phyloP scores from a whole-genome alignment of 1,140 invertebrate genomes.

The Leptinotarsa defecta region DNA sequence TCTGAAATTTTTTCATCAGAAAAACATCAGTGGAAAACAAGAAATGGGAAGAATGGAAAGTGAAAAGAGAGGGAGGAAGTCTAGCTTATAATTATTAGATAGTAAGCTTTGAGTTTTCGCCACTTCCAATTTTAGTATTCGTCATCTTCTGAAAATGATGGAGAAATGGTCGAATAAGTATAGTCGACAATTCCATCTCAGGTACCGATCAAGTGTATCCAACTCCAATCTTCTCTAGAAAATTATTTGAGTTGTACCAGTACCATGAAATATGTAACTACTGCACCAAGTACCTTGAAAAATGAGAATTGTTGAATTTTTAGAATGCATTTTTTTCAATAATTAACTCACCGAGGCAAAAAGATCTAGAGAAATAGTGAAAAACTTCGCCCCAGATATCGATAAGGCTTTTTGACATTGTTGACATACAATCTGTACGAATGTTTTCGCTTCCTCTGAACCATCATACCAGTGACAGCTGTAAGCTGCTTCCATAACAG shows the following conservation, averaged over 20 bases:
- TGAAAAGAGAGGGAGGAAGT: no score
- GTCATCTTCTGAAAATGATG: no score
- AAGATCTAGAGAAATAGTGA: slow-evolving; percentile 82
- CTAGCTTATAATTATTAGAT: no score
- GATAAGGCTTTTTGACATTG: slow-evolving; percentile 86
- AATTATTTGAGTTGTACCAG: slow-evolving; percentile 81
- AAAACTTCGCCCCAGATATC: slow-evolving; percentile 85
- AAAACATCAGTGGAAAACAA: no score
- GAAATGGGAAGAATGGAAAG: no score
- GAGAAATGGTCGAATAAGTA: no score
- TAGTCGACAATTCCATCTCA: no score
- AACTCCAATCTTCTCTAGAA: not conserved
- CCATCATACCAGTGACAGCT: slow-evolving; percentile 88
- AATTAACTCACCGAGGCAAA: slow-evolving; percentile 75
- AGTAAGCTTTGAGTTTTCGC: no score
- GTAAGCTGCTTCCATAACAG: slow-evolving; percentile 87
- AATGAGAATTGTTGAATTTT: slow-evolving; percentile 6
- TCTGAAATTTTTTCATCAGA: no score
- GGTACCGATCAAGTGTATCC: not conserved
- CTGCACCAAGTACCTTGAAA: slow-evolving; percentile 79
- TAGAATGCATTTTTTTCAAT: not conserved
- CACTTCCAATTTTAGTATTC: no score
- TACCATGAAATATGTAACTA: slow-evolving; percentile 90
- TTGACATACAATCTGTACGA: slow-evolving; percentile 88
- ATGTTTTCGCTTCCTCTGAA: slow-evolving; percentile 85